Evolutionary conservation across 1,140 invertebrate genomes (phyloP).

Genomic region (Monomorium pharaonis): DNA sequence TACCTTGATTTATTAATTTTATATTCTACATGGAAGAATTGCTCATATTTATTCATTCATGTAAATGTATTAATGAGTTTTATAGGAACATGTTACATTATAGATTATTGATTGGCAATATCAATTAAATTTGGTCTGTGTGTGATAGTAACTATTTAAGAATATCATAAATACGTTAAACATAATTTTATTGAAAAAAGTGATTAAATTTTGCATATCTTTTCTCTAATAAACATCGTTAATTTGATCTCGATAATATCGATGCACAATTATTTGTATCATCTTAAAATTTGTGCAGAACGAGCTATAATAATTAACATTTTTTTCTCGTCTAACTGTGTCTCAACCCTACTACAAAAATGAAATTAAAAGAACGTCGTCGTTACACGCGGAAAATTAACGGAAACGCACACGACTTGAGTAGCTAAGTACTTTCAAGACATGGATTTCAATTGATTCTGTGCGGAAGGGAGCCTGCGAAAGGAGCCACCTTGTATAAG

Average conservation of each 20-base stretch:
- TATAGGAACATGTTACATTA: not conserved
- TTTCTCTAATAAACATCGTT: not conserved
- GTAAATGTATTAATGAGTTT: not conserved
- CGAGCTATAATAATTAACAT: not conserved
- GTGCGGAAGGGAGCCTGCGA: not conserved
- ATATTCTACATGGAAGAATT: not conserved
- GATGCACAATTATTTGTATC: not conserved
- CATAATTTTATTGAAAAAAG: not conserved
- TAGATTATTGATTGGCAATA: not conserved
- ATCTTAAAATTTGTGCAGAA: not conserved
- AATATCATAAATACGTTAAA: not conserved
- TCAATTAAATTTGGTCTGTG: not conserved
- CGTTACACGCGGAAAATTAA: not conserved
- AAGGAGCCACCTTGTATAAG: conserved; percentile 39
- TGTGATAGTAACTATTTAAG: not conserved
- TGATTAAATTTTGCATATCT: not conserved
- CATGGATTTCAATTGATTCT: conserved; percentile 51
- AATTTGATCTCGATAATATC: not conserved
- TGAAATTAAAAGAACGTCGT: not conserved
- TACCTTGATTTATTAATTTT: not conserved
- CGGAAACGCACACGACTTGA: not conserved
- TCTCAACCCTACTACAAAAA: not conserved
- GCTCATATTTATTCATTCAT: not conserved
- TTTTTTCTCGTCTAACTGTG: not conserved
- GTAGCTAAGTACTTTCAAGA: conserved; percentile 29